A percentile compares a stretch with the other conserved stretches of the same genome.
These are phyloP conservation scores for Calcarius lapponicus DNA, from an alignment of 2,797 vertebrate genomes.

Conservation along the genomic window DNA sequence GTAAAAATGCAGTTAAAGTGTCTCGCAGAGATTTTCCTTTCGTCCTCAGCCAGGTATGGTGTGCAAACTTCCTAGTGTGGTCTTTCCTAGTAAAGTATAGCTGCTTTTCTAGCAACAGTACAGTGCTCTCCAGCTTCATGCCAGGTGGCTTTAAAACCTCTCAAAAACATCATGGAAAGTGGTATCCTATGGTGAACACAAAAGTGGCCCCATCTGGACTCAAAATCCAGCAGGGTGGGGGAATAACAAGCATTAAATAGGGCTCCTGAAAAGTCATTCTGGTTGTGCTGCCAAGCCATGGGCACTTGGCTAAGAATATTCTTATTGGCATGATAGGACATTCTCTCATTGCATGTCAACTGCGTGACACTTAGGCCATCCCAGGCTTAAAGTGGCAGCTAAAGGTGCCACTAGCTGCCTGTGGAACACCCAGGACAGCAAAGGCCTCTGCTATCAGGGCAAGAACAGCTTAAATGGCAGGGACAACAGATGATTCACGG, in stretches of 20 bases:
- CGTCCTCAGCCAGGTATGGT: slow-evolving; percentile 82
- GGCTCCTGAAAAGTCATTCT: background rate
- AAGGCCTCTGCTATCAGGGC: background rate
- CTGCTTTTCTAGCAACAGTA: background rate
- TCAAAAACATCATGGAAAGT: background rate
- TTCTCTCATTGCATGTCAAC: background rate
- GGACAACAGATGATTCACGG: fast-evolving
- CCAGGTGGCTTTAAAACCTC: background rate
- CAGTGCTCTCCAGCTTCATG: background rate
- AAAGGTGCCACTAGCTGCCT: background rate
- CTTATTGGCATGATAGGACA: background rate
- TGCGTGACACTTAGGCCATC: background rate
- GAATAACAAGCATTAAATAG: background rate
- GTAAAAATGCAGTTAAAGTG: slow-evolving; percentile 61
- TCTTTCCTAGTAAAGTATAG: background rate
- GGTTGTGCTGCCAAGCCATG: background rate
- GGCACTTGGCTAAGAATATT: background rate
- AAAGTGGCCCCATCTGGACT: background rate
- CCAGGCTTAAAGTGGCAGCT: background rate
- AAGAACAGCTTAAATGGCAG: fast-evolving
- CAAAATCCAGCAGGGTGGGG: background rate
- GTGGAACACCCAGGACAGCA: background rate
- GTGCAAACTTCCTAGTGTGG: background rate
- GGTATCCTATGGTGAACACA: background rate
- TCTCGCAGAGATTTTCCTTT: slow-evolving; percentile 89